Evolutionary conservation across 1,140 invertebrate species (phyloP).

Genomic region (Cotesia typhae): DNA sequence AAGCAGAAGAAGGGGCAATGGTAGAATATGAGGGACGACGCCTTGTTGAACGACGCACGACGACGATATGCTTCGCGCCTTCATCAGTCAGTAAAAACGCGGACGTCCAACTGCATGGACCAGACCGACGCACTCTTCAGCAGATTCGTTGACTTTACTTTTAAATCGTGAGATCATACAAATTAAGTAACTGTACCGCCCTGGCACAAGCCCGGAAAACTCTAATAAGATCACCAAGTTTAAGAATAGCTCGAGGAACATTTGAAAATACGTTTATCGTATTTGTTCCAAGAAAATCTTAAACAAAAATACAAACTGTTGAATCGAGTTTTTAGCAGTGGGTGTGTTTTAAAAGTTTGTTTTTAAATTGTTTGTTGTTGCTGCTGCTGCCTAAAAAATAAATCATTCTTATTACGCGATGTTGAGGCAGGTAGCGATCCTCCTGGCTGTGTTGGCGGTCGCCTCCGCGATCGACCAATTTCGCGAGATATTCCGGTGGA

Average conservation of each 20-base stretch:
- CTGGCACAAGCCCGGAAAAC: slow-evolving; percentile 28
- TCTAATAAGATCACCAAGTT: slow-evolving; percentile 28
- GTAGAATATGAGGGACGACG: slow-evolving; percentile 11
- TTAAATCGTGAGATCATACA: background rate
- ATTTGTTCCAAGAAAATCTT: background rate
- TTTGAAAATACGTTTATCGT: background rate
- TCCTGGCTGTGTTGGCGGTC: slow-evolving; percentile 30
- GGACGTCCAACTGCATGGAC: slow-evolving; percentile 41
- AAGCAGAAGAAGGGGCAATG: slow-evolving; percentile 13
- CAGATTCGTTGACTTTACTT: slow-evolving; percentile 1
- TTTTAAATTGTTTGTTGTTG: background rate
- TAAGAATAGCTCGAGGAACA: slow-evolving; percentile 19
- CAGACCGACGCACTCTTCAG: background rate
- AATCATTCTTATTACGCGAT: slow-evolving; percentile 9
- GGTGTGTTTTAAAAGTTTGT: background rate
- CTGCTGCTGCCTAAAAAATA: background rate
- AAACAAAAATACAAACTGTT: background rate
- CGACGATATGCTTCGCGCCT: slow-evolving; percentile 15
- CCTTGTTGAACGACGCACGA: slow-evolving; percentile 11
- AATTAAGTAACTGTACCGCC: slow-evolving; percentile 3
- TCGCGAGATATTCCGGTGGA: slow-evolving; percentile 63
- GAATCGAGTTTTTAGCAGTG: background rate
- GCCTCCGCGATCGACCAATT: slow-evolving; percentile 57
- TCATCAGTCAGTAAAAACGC: slow-evolving; percentile 38
- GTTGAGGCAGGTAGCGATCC: slow-evolving; percentile 34